Evolutionary conservation across 2,888 invertebrate species (phyloP).

Genomic region (Drosophila antonietae): DNA sequence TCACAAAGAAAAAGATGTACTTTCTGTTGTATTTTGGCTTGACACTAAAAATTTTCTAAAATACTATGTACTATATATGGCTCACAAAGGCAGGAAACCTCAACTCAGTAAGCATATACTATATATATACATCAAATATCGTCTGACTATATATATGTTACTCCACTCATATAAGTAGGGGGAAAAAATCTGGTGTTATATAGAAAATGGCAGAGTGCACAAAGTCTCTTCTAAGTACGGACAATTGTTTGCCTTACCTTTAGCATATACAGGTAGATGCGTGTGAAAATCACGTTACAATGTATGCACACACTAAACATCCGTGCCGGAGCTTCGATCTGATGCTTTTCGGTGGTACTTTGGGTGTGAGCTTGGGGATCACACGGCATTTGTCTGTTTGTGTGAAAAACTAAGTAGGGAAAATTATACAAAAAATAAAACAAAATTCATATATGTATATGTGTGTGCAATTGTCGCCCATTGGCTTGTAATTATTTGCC

Average conservation of each 20-base stretch:
- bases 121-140: neutral
- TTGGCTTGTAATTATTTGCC: slow-evolving; percentile 54
- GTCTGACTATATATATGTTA: slow-evolving; percentile 2
- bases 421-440: slow-evolving; percentile 4
- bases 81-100: neutral
- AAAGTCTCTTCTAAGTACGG: slow-evolving; percentile 11
- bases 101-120: slow-evolving; percentile 1
- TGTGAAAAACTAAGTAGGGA: slow-evolving; percentile 35
- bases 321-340: slow-evolving; percentile 49
- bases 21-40: neutral
- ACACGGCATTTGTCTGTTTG: slow-evolving; percentile 34
- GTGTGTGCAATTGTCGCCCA: slow-evolving; percentile 38
- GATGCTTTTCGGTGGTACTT: slow-evolving; percentile 22
- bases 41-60: neutral
- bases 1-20: neutral
- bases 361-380: slow-evolving; percentile 32
- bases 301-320: slow-evolving; percentile 58
- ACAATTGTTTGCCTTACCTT: slow-evolving; percentile 54
- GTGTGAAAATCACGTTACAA: slow-evolving; percentile 65
- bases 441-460: neutral
- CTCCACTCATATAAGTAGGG: neutral
- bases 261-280: slow-evolving; percentile 39
- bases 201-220: slow-evolving; percentile 10
- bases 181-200: slow-evolving; percentile 2
- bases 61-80: neutral